Evolutionary conservation across 2,113 vertebrate genomes (phyloP).

Genomic region (Nerophis lumbriciformis): DNA sequence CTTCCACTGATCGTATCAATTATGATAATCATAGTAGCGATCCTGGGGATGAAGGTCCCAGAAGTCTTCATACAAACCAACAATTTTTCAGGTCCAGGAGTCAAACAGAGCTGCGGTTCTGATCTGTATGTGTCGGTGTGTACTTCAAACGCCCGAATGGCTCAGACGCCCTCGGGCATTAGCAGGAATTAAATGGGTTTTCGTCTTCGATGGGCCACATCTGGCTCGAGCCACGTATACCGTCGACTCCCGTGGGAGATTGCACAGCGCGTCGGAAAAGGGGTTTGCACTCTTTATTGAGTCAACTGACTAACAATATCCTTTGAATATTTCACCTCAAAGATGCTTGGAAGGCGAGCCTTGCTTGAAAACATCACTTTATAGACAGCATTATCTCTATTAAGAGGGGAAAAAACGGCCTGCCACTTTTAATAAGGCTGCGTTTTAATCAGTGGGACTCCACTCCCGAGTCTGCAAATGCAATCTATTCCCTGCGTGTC

Average conservation of each 20-base stretch:
- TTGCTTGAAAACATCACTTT: conserved; percentile 4
- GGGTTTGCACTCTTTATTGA: conserved; percentile 32
- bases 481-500: conserved; percentile 9
- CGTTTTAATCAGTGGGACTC: conserved; percentile 25
- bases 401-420: background rate
- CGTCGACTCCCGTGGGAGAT: conserved; percentile 26
- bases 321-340: conserved; percentile 16
- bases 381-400: too few species aligned
- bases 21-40: background rate
- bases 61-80: background rate
- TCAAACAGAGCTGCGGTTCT: conserved; percentile 11
- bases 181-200: conserved; percentile 29
- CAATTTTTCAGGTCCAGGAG: conserved; percentile 14
- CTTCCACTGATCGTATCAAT: background rate
- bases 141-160: conserved; percentile 25
- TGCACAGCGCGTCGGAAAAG: conserved; percentile 11
- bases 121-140: background rate
- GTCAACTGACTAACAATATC: conserved; percentile 27
- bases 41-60: background rate
- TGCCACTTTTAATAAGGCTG: conserved; percentile 21
- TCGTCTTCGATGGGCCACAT: conserved; percentile 36
- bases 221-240: conserved; percentile 27
- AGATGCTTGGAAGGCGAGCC: conserved; percentile 2
- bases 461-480: background rate
- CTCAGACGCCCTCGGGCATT: conserved; percentile 33